Evolutionary conservation across 2,797 vertebrate genomes (phyloP).

Genomic region (Aldrovandia affinis): DNA sequence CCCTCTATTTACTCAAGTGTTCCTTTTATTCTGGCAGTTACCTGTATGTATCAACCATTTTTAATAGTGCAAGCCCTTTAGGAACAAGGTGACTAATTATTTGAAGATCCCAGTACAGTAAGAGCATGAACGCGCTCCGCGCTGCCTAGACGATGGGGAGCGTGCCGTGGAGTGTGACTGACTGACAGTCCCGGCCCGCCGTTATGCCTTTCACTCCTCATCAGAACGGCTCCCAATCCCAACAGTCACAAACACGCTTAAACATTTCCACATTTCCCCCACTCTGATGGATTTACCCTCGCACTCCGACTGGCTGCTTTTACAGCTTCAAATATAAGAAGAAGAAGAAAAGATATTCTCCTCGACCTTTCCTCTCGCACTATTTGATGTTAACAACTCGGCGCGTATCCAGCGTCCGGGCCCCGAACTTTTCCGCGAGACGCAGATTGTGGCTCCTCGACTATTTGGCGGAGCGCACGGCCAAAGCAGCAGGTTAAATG

Average conservation of each 20-base stretch:
- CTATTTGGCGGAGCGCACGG: conserved; percentile 54
- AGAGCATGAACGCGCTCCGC: too few relatives aligned
- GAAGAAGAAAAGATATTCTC: conserved; percentile 42
- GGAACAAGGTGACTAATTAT: too few relatives aligned
- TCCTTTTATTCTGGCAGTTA: too few relatives aligned
- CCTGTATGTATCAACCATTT: too few relatives aligned
- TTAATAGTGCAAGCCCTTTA: too few relatives aligned
- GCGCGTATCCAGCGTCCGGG: conserved; percentile 33
- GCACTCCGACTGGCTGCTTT: conserved; percentile 54
- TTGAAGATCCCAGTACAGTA: too few relatives aligned
- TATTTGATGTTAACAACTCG: conserved; percentile 38
- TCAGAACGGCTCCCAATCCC: conserved; percentile 42
- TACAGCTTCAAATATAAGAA: conserved; percentile 55
- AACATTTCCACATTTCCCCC: conserved; percentile 46
- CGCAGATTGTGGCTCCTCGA: conserved; percentile 50
- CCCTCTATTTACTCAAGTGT: too few relatives aligned
- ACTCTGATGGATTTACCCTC: conserved; percentile 56
- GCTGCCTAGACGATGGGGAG: background rate
- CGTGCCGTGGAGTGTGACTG: background rate
- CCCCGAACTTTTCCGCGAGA: conserved; percentile 35
- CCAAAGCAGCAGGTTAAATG: conserved; percentile 69
- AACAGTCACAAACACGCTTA: conserved; percentile 49
- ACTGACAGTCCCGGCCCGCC: conserved; percentile 31
- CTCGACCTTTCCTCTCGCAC: conserved; percentile 44
- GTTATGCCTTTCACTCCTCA: conserved; percentile 31